A percentile compares a stretch with the other conserved stretches of the same genome.
phyloP scores from a whole-genome alignment of 2,797 vertebrate species.

The Scomberomorus guttatus region DNA sequence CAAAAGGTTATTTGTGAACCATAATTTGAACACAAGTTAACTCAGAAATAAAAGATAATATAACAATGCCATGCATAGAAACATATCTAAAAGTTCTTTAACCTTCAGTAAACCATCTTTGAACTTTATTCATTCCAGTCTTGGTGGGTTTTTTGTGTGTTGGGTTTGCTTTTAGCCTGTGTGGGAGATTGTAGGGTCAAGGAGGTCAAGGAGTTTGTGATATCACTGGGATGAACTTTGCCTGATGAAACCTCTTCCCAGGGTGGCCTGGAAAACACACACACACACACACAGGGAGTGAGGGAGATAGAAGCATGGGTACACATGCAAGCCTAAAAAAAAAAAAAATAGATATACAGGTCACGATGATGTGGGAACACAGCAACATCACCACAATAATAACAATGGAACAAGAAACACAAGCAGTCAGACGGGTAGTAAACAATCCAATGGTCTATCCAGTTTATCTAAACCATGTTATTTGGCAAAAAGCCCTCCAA shows the following conservation, averaged over 20 bases:
- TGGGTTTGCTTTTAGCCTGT: constrained; percentile 53
- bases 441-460: no score
- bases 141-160: background rate
- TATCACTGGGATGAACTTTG: constrained; percentile 68
- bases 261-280: constrained; percentile 46
- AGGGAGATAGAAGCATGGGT: background rate
- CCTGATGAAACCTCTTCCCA: constrained; percentile 59
- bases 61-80: background rate
- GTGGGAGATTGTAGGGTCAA: constrained; percentile 58
- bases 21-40: background rate
- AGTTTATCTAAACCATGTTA: no score
- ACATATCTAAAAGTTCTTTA: constrained; percentile 37
- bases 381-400: background rate
- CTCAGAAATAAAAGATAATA: constrained; percentile 3
- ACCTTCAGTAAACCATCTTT: constrained; percentile 37
- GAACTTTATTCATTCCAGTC: constrained; percentile 41
- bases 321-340: background rate
- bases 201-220: constrained; percentile 68
- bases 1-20: background rate
- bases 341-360: background rate
- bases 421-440: no score
- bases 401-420: background rate
- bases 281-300: background rate
- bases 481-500: no score
- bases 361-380: background rate